These are phyloP conservation scores for Falco biarmicus DNA, from an alignment of 2,797 vertebrate genomes.

Conservation along the genomic window DNA sequence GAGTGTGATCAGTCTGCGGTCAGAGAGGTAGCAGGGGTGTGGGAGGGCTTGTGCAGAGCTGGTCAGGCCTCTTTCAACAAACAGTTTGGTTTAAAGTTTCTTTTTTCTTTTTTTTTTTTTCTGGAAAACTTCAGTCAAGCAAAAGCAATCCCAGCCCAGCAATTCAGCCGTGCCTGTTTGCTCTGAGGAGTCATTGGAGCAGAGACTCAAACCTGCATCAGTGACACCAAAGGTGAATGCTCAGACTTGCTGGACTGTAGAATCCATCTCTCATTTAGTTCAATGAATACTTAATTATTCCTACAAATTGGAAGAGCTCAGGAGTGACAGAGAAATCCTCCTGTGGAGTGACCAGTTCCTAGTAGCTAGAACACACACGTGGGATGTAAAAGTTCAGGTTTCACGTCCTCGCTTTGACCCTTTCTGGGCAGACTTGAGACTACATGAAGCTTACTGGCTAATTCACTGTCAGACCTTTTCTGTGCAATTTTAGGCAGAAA, in stretches of 20 bases:
- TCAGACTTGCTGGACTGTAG: neutral
- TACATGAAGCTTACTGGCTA: neutral
- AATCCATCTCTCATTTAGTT: constrained; percentile 22
- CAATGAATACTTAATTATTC: constrained; percentile 26
- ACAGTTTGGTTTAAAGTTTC: neutral
- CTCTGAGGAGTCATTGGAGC: neutral
- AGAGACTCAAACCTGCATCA: neutral
- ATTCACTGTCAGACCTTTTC: neutral
- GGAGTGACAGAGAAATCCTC: neutral
- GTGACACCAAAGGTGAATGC: neutral
- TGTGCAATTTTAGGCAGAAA: neutral
- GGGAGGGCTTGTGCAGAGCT: neutral
- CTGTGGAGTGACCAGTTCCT: neutral
- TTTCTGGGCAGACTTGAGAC: neutral
- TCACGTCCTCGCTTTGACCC: neutral
- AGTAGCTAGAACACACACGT: neutral
- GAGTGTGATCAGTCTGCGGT: neutral
- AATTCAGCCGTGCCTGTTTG: neutral
- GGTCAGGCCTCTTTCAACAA: neutral
- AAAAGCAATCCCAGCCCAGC: neutral
- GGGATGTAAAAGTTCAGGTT: neutral
- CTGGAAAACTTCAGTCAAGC: neutral
- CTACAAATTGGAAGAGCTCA: constrained; percentile 28
- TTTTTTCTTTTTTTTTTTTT: neutral
- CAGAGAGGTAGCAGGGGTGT: neutral